Percentiles rank a stretch among this genome's conserved stretches.
Evolutionary conservation across 2,888 invertebrate species (phyloP).

Genomic region (Pogonocherus hispidulus): DNA sequence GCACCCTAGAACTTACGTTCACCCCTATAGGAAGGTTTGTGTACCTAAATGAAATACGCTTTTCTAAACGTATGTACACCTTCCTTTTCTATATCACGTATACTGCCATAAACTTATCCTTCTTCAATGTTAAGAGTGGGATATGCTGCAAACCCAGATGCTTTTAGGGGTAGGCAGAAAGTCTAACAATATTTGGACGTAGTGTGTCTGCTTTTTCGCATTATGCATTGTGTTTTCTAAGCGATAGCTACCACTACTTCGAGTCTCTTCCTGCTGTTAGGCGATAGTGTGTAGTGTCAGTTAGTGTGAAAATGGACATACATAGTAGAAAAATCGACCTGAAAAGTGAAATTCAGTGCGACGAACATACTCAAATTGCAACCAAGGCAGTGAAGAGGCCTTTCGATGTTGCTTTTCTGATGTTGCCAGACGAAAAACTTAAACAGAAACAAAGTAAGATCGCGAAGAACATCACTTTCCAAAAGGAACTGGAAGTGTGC

Average conservation of each 20-base stretch:
- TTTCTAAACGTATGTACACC: constrained; percentile 56
- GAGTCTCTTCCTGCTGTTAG: constrained; percentile 16
- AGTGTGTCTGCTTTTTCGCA: constrained; percentile 67
- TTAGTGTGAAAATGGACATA: constrained; percentile 75
- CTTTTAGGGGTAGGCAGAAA: constrained; percentile 64
- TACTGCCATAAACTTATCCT: constrained; percentile 46
- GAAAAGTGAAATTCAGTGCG: constrained; percentile 68
- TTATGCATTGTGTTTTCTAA: constrained; percentile 63
- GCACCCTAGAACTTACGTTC: constrained; percentile 67
- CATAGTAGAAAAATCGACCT: constrained; percentile 64
- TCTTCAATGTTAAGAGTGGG: constrained; percentile 58
- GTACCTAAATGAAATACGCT: constrained; percentile 62
- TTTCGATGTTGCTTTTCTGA: constrained; percentile 92
- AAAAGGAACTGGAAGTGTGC: constrained; percentile 48
- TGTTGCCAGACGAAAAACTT: constrained; percentile 88
- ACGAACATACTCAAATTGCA: constrained; percentile 60
- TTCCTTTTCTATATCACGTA: constrained; percentile 45
- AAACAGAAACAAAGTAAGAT: constrained; percentile 71
- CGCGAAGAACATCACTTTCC: constrained; percentile 57
- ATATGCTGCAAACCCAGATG: constrained; percentile 59
- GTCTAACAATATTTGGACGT: constrained; percentile 68
- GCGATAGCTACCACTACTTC: constrained; percentile 35
- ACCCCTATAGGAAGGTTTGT: constrained; percentile 68
- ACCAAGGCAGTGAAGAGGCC: constrained; percentile 78
- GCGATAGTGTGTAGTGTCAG: constrained; percentile 52